Evolutionary conservation across 2,888 invertebrate genomes (phyloP).

Genomic region (Lymantria dispar): DNA sequence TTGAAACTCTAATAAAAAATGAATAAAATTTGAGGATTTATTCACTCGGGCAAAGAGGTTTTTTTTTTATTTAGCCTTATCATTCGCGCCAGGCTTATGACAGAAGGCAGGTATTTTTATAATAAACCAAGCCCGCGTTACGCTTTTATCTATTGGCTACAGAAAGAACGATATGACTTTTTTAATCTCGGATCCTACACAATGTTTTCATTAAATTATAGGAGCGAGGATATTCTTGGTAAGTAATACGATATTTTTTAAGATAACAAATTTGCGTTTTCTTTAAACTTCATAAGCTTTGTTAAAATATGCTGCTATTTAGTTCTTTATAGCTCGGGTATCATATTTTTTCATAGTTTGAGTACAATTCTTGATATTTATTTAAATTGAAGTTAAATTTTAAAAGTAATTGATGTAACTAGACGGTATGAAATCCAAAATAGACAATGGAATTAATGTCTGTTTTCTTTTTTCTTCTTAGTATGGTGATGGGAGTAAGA

Average conservation of each 20-base stretch:
- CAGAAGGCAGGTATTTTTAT: constrained; percentile 24
- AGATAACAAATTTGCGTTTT: background rate
- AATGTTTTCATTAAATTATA: constrained; percentile 32
- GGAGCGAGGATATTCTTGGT: constrained; percentile 11
- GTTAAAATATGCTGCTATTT: no score
- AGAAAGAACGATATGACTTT: constrained; percentile 28
- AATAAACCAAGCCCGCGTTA: constrained; percentile 17
- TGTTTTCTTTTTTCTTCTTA: no score
- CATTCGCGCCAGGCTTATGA: constrained; percentile 32
- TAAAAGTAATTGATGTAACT: no score
- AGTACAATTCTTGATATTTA: no score
- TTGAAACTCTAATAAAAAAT: constrained; percentile 27
- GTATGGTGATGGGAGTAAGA: no score
- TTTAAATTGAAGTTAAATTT: no score
- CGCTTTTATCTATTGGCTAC: constrained; percentile 24
- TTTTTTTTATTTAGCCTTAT: constrained; percentile 37
- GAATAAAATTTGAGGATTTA: constrained; percentile 30
- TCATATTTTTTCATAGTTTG: no score
- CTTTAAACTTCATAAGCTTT: background rate
- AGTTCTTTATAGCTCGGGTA: no score
- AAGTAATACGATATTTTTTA: constrained; percentile 8
- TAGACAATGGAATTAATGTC: no score
- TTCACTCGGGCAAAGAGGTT: constrained; percentile 18
- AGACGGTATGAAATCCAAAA: no score
- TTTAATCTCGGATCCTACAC: constrained; percentile 22